Evolutionary conservation across 2,888 invertebrate species (phyloP).

Genomic region (Philopedon plagiatum): DNA sequence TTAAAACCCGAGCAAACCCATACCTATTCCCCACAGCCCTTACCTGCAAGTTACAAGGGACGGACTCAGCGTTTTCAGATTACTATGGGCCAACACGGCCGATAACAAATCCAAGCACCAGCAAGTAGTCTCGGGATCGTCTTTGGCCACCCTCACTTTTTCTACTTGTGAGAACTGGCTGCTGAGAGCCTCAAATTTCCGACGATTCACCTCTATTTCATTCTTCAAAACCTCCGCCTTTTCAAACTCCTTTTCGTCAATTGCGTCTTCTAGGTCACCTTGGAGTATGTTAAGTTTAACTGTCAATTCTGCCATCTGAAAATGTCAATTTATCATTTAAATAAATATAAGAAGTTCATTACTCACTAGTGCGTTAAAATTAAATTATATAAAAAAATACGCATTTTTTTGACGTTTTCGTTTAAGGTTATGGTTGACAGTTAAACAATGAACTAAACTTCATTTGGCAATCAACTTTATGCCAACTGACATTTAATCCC

Average conservation of each 20-base stretch:
- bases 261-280: constrained; percentile 57
- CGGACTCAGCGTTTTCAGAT: constrained; percentile 16
- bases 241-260: constrained; percentile 55
- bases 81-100: constrained; percentile 34
- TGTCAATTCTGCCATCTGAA: constrained; percentile 56
- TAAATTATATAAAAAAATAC: no score
- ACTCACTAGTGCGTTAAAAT: no score
- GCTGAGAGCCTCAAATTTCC: constrained; percentile 53
- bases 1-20: no score
- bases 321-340: constrained; percentile 20
- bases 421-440: no score
- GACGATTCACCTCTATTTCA: constrained; percentile 52
- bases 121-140: constrained; percentile 53
- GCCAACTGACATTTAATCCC: no score
- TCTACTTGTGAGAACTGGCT: constrained; percentile 8
- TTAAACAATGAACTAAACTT: no score
- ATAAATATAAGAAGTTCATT: no score
- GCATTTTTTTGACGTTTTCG: no score
- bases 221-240: constrained; percentile 55
- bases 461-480: no score
- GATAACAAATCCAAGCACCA: constrained; percentile 57
- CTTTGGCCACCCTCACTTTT: constrained; percentile 38
- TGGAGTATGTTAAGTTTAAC: constrained; percentile 58
- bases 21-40: no score
- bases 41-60: constrained; percentile 30